phyloP scores from a whole-genome alignment of 2,797 vertebrate genomes.

The Paratrypauchen microcephalus region DNA sequence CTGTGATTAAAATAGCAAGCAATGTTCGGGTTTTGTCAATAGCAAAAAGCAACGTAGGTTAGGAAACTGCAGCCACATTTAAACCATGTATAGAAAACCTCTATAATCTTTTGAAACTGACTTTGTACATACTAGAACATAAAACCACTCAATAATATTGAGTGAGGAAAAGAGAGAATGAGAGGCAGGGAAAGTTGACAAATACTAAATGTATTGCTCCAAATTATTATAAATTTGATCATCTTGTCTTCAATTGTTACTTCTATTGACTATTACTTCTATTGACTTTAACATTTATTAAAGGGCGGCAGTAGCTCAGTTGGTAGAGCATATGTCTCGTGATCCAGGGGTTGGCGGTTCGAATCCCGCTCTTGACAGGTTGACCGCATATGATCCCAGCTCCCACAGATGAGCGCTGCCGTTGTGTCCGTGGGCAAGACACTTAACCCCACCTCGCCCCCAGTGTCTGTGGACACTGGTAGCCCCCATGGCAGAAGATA shows the following conservation, averaged over 20 bases:
- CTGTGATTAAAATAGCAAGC: slow-evolving; percentile 32
- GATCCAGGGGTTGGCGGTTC: too few relatives aligned
- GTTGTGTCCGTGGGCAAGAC: too few relatives aligned
- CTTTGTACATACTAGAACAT: neutral
- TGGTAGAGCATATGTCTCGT: too few relatives aligned
- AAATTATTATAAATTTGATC: too few relatives aligned
- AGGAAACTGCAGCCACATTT: neutral
- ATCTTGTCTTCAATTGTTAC: neutral
- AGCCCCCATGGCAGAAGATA: too few relatives aligned
- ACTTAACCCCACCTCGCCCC: too few relatives aligned
- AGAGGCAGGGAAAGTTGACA: neutral
- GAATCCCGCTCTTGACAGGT: too few relatives aligned
- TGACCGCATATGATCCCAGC: too few relatives aligned
- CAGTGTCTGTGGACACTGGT: too few relatives aligned
- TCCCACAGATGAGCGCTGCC: too few relatives aligned
- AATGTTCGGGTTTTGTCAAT: slow-evolving; percentile 3
- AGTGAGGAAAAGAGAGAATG: neutral
- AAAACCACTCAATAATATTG: neutral
- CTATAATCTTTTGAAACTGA: neutral
- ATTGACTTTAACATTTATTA: too few relatives aligned
- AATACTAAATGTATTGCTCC: neutral
- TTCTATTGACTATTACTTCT: neutral
- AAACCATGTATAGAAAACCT: neutral
- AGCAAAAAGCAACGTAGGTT: neutral
- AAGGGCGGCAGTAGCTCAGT: too few relatives aligned